Conservation (phyloP, 2,797 vertebrate species). For the Anabacerthia variegaticeps region DNA sequence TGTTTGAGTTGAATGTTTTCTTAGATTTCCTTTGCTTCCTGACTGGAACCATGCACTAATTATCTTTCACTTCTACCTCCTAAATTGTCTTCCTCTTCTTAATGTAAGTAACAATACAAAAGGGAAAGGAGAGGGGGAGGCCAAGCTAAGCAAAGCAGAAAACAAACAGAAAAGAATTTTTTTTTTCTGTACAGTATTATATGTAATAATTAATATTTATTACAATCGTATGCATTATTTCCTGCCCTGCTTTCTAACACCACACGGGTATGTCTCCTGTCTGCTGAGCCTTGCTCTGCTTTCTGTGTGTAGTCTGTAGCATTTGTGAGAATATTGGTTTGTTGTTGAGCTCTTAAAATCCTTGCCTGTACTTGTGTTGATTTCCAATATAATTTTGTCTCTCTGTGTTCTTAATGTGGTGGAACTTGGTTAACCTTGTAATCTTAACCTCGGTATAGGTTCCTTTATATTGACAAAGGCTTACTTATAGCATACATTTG, state of each 20-base stretch:
- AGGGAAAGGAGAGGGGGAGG: slow-evolving; percentile 15
- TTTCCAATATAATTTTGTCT: background rate
- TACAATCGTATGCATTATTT: slow-evolving; percentile 43
- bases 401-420: background rate
- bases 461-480: background rate
- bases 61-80: slow-evolving; percentile 68
- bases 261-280: slow-evolving; percentile 76
- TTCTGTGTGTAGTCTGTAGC: slow-evolving; percentile 31
- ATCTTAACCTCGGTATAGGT: background rate
- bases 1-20: slow-evolving; percentile 52
- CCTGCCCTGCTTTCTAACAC: slow-evolving; percentile 71
- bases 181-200: background rate
- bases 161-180: slow-evolving; percentile 3
- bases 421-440: background rate
- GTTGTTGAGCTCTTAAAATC: slow-evolving; percentile 10
- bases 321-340: slow-evolving; percentile 49
- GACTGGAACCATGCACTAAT: slow-evolving; percentile 59
- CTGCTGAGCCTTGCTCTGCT: slow-evolving; percentile 81
- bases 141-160: slow-evolving; percentile 8
- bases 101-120: slow-evolving; percentile 76
- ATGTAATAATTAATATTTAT: slow-evolving; percentile 13
- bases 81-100: slow-evolving; percentile 72
- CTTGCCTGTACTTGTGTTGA: slow-evolving; percentile 1
- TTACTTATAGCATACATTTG: background rate
- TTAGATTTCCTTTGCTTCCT: slow-evolving; percentile 54